Base-by-base conservation (phyloP, 2,888 invertebrate species). In the Drosophila multiciliata region DNA sequence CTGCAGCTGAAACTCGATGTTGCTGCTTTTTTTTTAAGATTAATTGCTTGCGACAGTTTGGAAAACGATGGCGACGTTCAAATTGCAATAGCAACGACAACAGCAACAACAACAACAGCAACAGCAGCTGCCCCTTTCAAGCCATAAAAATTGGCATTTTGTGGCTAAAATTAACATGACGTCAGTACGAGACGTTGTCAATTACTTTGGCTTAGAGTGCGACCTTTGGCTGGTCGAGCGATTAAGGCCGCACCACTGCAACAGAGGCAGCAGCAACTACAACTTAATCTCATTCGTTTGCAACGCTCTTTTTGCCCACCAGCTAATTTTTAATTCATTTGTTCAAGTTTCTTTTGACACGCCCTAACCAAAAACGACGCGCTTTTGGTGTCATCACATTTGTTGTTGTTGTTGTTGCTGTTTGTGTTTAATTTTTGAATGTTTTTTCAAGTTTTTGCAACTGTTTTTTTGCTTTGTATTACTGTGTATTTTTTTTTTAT, bases 31-130 rank as follows among this genome's bases (percentile, higher is more conserved):
- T 80, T 88, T 78, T 74, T 75, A 83, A 90, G 91, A 91, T 91
- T 91, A 91, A 90, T 90, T 91, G 90, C 90, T 91, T 80, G 87
- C 85, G 90, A 90, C 90, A 90, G 90, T 91, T 90, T 75, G 85
- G 85, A 70, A 53, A 89, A 72, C 63, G 68, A 64, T 83, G 71
- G 71, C 80, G 75, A 60, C 63, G 75, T 72, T 72, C 77, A 73
- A 79, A 75, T 64, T 65, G 85, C 71, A 78, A 62, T 63, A 83
- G 42, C 62, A 55, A 20, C 77, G 17, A 23, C 61, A 53, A 42
- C 50, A 60, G 38, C 38, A 64, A 12, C 54, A 33, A 11, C 38
- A 29, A 26, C 49, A 58, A 32, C 50, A 35, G 20, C 57, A 45
- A 11, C 36, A 33, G 62, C 65, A 86, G 87, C 82, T 87, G 75